phyloP scores from a whole-genome alignment of 2,888 invertebrate species.

The Diplolepis rosae region DNA sequence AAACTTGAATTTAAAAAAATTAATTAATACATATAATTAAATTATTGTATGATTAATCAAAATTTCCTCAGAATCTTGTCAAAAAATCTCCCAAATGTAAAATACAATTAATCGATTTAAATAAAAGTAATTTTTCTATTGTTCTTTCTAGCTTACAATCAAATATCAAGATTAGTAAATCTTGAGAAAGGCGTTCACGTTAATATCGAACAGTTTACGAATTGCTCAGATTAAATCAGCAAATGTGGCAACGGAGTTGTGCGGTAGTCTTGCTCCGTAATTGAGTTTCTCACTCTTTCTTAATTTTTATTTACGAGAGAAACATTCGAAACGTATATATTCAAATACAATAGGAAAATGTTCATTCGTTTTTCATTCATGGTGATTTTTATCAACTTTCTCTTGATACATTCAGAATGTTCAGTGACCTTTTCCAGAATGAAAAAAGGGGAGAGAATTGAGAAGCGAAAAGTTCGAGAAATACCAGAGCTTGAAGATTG shows the following conservation, averaged over 20 bases:
- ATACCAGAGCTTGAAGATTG: slow-evolving; percentile 37
- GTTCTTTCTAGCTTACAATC: slow-evolving; percentile 11
- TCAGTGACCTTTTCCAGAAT: not conserved
- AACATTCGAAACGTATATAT: not conserved
- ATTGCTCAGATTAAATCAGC: slow-evolving; percentile 49
- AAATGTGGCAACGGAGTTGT: slow-evolving; percentile 38
- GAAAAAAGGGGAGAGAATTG: slow-evolving; percentile 8
- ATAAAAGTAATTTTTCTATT: slow-evolving; percentile 2
- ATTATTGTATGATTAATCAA: too few species aligned
- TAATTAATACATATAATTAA: too few species aligned
- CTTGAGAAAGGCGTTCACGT: slow-evolving; percentile 22
- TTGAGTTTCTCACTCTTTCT: slow-evolving; percentile 7
- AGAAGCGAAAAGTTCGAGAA: slow-evolving; percentile 7
- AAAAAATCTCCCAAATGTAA: not conserved
- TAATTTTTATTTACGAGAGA: not conserved
- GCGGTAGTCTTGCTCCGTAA: slow-evolving; percentile 28
- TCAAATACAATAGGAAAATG: slow-evolving; percentile 13
- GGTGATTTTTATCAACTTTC: not conserved
- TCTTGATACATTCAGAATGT: not conserved
- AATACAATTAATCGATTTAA: not conserved
- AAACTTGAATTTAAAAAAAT: too few species aligned
- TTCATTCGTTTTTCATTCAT: not conserved
- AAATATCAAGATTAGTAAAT: slow-evolving; percentile 17
- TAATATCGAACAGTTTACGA: slow-evolving; percentile 45
- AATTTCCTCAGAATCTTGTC: too few species aligned